A percentile compares a stretch with the other conserved stretches of the same genome.
These are phyloP conservation scores for Rhynchomys soricoides DNA, from an alignment of 2,113 vertebrate species.

Conservation along the genomic window DNA sequence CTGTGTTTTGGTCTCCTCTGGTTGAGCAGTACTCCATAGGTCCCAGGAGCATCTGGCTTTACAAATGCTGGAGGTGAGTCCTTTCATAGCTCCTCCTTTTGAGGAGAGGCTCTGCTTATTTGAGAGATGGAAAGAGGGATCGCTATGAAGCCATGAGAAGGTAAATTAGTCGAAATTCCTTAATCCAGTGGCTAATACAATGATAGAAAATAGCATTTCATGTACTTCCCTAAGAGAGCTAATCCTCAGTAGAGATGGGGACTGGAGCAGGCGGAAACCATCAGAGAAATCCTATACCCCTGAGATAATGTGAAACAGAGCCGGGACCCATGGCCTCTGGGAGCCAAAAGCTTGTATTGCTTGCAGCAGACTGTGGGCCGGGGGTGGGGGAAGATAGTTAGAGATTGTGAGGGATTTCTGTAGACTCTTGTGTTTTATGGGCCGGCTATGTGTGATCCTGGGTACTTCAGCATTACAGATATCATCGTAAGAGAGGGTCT, in stretches of 20 bases:
- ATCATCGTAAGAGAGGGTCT: neutral
- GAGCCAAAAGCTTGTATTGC: slow-evolving; percentile 65
- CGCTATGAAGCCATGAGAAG: slow-evolving; percentile 62
- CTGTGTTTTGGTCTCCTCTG: neutral
- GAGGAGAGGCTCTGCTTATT: slow-evolving; percentile 60
- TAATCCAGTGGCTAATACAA: slow-evolving; percentile 75
- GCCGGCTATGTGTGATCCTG: neutral
- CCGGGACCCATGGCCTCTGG: neutral
- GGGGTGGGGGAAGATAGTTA: too few relatives aligned
- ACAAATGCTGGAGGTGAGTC: neutral
- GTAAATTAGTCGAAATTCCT: slow-evolving; percentile 75
- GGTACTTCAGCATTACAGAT: neutral
- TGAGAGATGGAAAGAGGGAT: neutral
- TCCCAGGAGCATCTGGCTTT: neutral
- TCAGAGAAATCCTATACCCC: slow-evolving; percentile 71
- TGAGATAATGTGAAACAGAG: slow-evolving; percentile 77
- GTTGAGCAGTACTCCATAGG: neutral
- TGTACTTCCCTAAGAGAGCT: slow-evolving; percentile 68
- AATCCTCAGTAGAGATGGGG: slow-evolving; percentile 58
- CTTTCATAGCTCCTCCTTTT: slow-evolving; percentile 49
- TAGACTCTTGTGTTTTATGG: neutral
- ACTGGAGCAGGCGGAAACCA: neutral
- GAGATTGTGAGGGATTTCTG: neutral
- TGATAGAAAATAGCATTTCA: slow-evolving; percentile 74
- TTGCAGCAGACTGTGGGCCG: neutral